These are phyloP conservation scores for Connochaetes taurinus DNA, from an alignment of 2,113 vertebrate species.

Conservation along the genomic window DNA sequence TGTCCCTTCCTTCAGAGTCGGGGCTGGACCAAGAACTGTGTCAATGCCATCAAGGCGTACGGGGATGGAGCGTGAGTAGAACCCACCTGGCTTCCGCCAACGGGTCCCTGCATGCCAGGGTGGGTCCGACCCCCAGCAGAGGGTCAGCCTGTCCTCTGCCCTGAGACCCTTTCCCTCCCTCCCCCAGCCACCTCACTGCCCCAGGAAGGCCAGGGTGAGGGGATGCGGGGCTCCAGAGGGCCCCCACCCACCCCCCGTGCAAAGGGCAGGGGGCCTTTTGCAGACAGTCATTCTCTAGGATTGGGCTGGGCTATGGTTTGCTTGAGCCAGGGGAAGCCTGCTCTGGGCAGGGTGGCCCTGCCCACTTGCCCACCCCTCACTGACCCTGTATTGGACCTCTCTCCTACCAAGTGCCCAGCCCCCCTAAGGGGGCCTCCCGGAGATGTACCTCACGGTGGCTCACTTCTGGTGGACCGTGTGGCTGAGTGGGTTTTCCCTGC, in stretches of 20 bases:
- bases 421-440: rapidly evolving
- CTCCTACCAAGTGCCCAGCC: background rate
- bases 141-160: background rate
- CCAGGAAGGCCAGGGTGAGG: background rate
- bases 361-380: background rate
- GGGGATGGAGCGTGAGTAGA: conserved; percentile 91
- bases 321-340: background rate
- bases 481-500: background rate
- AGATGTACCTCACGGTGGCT: background rate
- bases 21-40: conserved; percentile 87
- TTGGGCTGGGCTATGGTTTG: background rate
- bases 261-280: background rate
- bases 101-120: background rate
- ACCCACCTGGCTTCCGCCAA: background rate
- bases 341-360: background rate
- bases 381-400: background rate
- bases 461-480: background rate
- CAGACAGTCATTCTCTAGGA: rapidly evolving
- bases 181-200: background rate
- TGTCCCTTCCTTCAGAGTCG: conserved; percentile 90
- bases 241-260: background rate
- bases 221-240: background rate
- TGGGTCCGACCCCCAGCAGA: background rate
- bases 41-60: conserved; percentile 91
- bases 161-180: background rate